A percentile compares a stretch with the other conserved stretches of the same genome.
These are phyloP conservation scores for Maconellicoccus hirsutus DNA, from an alignment of 1,140 invertebrate species.

Conservation along the genomic window DNA sequence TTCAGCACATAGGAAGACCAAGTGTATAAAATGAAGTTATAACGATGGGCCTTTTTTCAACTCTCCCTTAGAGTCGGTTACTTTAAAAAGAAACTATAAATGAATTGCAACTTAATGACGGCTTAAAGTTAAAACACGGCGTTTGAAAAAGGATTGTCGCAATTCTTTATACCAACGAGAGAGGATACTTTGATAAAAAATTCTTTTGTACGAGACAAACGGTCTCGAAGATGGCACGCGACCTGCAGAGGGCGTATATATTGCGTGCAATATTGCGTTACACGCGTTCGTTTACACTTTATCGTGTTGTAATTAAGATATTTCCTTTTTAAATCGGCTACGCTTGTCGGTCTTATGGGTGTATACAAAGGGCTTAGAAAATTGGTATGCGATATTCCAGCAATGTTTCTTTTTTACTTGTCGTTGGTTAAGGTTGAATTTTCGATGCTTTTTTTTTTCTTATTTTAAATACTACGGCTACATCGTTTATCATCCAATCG, in stretches of 20 bases:
- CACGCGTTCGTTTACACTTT: conserved; percentile 20
- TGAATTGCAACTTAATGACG: conserved; percentile 21
- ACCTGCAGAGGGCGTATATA: conserved; percentile 11
- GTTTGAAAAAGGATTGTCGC: neutral
- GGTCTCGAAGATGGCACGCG: conserved; percentile 12
- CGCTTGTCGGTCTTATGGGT: neutral
- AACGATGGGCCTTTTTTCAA: too few species aligned
- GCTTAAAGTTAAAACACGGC: conserved; percentile 11
- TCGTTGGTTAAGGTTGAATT: neutral
- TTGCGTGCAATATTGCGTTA: conserved; percentile 22
- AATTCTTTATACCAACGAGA: neutral
- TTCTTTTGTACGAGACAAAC: conserved; percentile 22
- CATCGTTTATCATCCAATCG: conserved; percentile 18
- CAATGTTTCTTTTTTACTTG: too few species aligned
- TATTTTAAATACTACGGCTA: neutral
- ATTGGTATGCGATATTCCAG: too few species aligned
- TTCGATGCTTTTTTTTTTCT: neutral
- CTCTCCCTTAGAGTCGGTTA: too few species aligned
- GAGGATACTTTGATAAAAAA: conserved; percentile 18
- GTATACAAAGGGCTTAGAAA: too few species aligned
- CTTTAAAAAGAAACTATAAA: neutral
- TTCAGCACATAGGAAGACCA: too few species aligned
- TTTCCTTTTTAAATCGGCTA: conserved; percentile 5
- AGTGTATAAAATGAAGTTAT: too few species aligned
- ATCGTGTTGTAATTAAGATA: conserved; percentile 21